Evolutionary conservation across 35 echinoderm and acorn worm genomes (phyloP).

Genomic region (Lytechinus variegatus): DNA sequence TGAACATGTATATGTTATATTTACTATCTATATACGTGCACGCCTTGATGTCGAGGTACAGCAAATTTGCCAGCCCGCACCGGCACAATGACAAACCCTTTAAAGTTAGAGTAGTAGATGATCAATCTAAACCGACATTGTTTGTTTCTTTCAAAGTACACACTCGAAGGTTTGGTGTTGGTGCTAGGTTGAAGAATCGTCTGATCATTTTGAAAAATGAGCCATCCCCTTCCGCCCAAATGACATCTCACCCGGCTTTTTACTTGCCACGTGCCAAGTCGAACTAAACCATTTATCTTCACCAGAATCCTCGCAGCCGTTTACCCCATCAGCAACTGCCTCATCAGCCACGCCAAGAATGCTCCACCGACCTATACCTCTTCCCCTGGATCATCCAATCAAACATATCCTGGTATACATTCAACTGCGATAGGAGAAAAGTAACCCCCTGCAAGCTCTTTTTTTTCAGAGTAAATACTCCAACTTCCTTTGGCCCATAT

Average conservation of each 20-base stretch:
- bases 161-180: not conserved
- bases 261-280: not conserved
- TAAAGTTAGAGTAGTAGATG: not conserved
- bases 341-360: conserved; percentile 5
- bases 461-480: not conserved
- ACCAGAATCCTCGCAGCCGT: not conserved
- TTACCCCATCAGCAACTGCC: not conserved
- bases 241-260: not conserved
- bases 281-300: not conserved
- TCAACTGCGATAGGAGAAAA: not conserved
- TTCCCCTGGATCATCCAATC: conserved; percentile 21
- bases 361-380: conserved; percentile 10
- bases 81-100: not conserved
- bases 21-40: no score
- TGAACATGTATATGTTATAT: no score
- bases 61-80: not conserved
- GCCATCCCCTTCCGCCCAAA: not conserved
- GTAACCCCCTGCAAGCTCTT: not conserved
- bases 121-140: not conserved
- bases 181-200: not conserved
- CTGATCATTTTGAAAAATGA: not conserved
- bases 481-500: conserved; percentile 12
- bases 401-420: not conserved
- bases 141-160: not conserved
- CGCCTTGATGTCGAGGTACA: not conserved